Evolutionary conservation across 2,113 vertebrate species (phyloP), one percentile per base, ranked within the genome.

Genomic region (Gobius niger): DNA sequence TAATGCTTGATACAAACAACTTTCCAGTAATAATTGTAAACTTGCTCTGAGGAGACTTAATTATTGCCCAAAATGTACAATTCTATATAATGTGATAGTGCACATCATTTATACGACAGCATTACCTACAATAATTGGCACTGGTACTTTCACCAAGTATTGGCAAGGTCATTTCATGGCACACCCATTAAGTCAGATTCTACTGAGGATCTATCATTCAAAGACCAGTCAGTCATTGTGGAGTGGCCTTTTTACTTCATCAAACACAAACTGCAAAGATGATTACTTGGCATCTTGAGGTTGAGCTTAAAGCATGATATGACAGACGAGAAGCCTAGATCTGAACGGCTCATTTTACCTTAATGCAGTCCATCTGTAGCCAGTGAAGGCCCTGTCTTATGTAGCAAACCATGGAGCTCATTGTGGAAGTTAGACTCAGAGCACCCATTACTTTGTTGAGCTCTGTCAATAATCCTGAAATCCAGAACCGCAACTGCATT

Each of bases 311-410:
- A 56, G 19, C 19, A 56, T 9, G 18, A 56, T 19, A n/a, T 8
- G 7, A 14, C 40, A 40, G 46, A 24, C 63, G 9, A 3, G 54
- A 14, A 47, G 86, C 81, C 75, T 75, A 52, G 24, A 24, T 24
- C 3, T 24, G 24, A 4, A 40, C 19, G 68, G 68, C 42, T 85
- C 82, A 90, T 85, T 92, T 94, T 78, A 91, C 86, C 80, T 78
- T 90, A 42, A 80, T 92, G 85, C 86, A 82, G 81, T 92, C 88
- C 87, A 94, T 92, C 77, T 91, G 90, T 60, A 99, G 94, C 94
- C 95, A 94, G 72, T 94, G 91, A 76, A 98, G 92, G 47, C 94
- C 96, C 76, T 95, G 95, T 63, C 94, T 92, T 2, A 81, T 83
- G 72, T 97, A 96, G 63, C 88, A 92, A 54, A 99, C 94, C 91